Conservation (phyloP, 2,113 vertebrate species). For the Eudyptes chrysolophus region DNA sequence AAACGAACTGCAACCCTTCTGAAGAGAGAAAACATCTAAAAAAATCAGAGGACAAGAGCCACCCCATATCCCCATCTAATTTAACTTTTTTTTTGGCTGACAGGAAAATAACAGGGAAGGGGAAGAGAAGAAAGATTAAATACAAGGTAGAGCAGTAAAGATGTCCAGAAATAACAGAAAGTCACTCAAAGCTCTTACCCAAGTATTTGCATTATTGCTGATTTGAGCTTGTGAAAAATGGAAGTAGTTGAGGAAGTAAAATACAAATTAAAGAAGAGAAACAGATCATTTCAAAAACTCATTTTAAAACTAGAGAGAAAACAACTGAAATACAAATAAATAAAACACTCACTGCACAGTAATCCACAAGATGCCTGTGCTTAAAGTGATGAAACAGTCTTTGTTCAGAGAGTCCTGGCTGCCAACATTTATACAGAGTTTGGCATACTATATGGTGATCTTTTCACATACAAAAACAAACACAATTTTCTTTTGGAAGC, state of each 20-base stretch:
- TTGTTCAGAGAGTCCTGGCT: neutral
- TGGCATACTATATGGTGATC: neutral
- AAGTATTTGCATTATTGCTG: neutral
- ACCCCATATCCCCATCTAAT: neutral
- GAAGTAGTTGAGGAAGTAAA: neutral
- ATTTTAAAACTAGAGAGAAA: neutral
- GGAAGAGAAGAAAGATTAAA: neutral
- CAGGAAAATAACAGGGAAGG: neutral
- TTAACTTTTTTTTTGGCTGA: neutral
- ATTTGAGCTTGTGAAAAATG: neutral
- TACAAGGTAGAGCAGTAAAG: neutral
- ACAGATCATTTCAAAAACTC: neutral
- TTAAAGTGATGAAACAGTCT: neutral
- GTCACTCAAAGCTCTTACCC: neutral
- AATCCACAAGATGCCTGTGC: neutral
- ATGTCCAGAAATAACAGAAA: neutral
- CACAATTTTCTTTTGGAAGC: constrained; percentile 31
- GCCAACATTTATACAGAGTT: constrained; percentile 20
- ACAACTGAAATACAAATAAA: neutral
- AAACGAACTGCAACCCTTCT: neutral
- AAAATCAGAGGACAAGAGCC: neutral
- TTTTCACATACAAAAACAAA: constrained; percentile 22
- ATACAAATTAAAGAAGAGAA: neutral
- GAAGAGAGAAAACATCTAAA: neutral
- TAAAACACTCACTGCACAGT: neutral